These are phyloP conservation scores for Alouatta palliata DNA, from an alignment of 2,113 vertebrate genomes.

Conservation along the genomic window DNA sequence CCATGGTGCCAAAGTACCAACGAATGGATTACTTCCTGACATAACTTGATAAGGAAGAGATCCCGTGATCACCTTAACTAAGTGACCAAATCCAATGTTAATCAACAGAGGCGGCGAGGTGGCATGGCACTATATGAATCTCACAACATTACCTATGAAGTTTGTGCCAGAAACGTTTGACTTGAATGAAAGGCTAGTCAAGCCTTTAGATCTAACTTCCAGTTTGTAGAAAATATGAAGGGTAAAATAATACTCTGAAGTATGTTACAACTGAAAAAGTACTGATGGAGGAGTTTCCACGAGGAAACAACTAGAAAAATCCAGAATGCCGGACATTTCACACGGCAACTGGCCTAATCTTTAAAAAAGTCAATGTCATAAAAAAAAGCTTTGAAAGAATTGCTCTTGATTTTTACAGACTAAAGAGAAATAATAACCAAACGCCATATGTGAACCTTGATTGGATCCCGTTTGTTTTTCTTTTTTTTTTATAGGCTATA, in stretches of 20 bases:
- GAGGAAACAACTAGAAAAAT: background rate
- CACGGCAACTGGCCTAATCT: background rate
- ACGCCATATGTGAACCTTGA: background rate
- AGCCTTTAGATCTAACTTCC: background rate
- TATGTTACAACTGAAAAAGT: background rate
- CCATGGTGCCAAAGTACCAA: background rate
- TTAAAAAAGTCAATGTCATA: conserved; percentile 4
- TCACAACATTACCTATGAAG: background rate
- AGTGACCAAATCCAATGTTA: background rate
- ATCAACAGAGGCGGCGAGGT: rapidly evolving
- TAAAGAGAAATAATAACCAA: background rate
- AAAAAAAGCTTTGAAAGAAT: background rate
- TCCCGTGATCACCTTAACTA: background rate
- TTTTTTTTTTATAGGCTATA: background rate
- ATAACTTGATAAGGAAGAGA: background rate
- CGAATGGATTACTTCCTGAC: background rate
- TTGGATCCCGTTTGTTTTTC: background rate
- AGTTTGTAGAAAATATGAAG: background rate
- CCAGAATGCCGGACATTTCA: background rate
- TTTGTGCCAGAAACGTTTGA: background rate
- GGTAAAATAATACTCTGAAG: background rate
- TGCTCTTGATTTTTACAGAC: background rate
- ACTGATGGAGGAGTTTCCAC: background rate
- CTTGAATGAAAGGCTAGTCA: background rate
- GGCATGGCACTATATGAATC: rapidly evolving